A percentile compares a stretch with the other conserved stretches of the same genome.
phyloP scores from a whole-genome alignment of 1,140 invertebrate species.

The Tribolium castaneum region DNA sequence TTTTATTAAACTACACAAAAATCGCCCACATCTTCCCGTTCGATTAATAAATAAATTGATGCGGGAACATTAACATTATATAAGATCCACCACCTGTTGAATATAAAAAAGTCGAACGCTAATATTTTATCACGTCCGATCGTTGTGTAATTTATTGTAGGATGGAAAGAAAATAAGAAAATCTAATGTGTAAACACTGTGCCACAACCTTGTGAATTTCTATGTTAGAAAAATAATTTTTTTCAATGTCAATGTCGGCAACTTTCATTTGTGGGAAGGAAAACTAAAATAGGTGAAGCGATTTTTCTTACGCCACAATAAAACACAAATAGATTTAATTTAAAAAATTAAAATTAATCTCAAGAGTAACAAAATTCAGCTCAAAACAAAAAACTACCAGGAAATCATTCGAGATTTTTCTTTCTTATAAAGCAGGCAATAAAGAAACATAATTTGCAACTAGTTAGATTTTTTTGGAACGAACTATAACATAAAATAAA shows the following conservation, averaged over 20 bases:
- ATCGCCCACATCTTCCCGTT: conserved; percentile 16
- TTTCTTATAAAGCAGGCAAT: too few species aligned
- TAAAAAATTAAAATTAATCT: too few species aligned
- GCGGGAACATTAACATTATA: conserved; percentile 4
- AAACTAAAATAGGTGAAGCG: background rate
- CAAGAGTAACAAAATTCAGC: too few species aligned
- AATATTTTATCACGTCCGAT: background rate
- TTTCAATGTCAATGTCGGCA: conserved; percentile 14
- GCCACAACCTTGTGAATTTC: background rate
- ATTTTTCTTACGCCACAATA: background rate
- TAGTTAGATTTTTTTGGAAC: too few species aligned
- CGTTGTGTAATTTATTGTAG: background rate
- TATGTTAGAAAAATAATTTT: background rate
- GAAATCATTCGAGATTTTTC: too few species aligned
- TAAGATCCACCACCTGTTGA: conserved; percentile 18
- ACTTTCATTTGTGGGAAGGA: background rate
- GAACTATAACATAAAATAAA: too few species aligned
- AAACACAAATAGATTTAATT: too few species aligned
- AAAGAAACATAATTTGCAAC: too few species aligned
- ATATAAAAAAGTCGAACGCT: background rate
- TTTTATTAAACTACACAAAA: background rate
- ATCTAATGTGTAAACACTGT: background rate
- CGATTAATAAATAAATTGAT: conserved; percentile 10
- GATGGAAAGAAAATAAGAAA: background rate
- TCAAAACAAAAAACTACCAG: too few species aligned